Evolutionary conservation across 2,888 invertebrate species (phyloP).

Genomic region (Apeira syringaria): DNA sequence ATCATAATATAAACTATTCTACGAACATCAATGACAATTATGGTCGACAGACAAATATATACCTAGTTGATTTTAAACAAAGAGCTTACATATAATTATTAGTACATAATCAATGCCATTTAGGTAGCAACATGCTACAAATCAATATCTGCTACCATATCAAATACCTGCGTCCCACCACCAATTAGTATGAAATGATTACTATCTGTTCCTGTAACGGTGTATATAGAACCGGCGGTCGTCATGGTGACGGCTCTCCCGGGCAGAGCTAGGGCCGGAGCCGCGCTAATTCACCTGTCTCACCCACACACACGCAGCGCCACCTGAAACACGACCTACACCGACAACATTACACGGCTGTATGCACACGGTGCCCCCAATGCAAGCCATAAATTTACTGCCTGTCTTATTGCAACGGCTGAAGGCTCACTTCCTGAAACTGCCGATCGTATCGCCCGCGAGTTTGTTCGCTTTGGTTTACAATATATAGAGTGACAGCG

Average conservation of each 20-base stretch:
- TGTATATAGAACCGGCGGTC: conserved; percentile 63
- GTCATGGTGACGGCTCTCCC: conserved; percentile 67
- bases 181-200: conserved; percentile 21
- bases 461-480: conserved; percentile 41
- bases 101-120: neutral
- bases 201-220: conserved; percentile 24
- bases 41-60: too few species aligned
- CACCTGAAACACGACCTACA: conserved; percentile 47
- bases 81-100: too few species aligned
- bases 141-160: conserved; percentile 14
- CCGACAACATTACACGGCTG: conserved; percentile 52
- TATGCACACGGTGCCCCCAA: conserved; percentile 52
- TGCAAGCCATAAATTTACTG: conserved; percentile 35
- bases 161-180: conserved; percentile 6
- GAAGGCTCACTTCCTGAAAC: conserved; percentile 37
- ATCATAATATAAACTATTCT: too few species aligned
- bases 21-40: too few species aligned
- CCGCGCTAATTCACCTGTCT: conserved; percentile 64
- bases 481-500: conserved; percentile 45
- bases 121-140: neutral
- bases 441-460: conserved; percentile 22
- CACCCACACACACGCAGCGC: conserved; percentile 49
- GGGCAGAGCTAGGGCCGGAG: conserved; percentile 55
- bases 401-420: conserved; percentile 45
- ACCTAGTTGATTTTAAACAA: too few species aligned